These are phyloP conservation scores for Nasonia vitripennis DNA, from an alignment of 1,140 invertebrate species.

Conservation along the genomic window DNA sequence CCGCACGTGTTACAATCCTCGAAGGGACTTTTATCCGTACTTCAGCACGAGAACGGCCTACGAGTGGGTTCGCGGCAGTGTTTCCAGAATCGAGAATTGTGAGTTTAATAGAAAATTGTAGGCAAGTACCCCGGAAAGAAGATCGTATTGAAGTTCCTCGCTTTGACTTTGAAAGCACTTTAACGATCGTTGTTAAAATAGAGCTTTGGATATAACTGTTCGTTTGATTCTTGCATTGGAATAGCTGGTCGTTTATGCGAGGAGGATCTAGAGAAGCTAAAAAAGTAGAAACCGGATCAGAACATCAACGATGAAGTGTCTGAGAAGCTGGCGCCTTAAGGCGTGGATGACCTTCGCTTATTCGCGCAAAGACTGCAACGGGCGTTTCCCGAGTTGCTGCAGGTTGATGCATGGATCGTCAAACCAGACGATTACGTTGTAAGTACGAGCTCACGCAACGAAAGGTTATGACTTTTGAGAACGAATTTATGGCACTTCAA, in stretches of 20 bases:
- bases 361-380: conserved; percentile 66
- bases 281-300: conserved; percentile 63
- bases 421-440: background rate
- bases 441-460: background rate
- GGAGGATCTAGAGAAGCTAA: conserved; percentile 67
- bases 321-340: conserved; percentile 63
- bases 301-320: conserved; percentile 59
- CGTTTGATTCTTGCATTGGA: conserved; percentile 50
- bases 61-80: background rate
- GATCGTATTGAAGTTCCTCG: too few relatives aligned
- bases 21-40: background rate
- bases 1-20: background rate
- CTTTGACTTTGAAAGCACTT: too few relatives aligned
- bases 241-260: conserved; percentile 67
- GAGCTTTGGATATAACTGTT: background rate
- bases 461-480: too few relatives aligned
- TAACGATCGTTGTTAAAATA: background rate
- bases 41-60: background rate
- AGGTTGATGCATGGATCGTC: background rate
- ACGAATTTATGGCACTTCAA: too few relatives aligned
- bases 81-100: background rate
- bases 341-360: conserved; percentile 65
- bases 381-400: conserved; percentile 67
- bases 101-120: background rate
- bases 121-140: too few relatives aligned